Conservation (phyloP, 2,888 invertebrate species). For the Erynnis tages region DNA sequence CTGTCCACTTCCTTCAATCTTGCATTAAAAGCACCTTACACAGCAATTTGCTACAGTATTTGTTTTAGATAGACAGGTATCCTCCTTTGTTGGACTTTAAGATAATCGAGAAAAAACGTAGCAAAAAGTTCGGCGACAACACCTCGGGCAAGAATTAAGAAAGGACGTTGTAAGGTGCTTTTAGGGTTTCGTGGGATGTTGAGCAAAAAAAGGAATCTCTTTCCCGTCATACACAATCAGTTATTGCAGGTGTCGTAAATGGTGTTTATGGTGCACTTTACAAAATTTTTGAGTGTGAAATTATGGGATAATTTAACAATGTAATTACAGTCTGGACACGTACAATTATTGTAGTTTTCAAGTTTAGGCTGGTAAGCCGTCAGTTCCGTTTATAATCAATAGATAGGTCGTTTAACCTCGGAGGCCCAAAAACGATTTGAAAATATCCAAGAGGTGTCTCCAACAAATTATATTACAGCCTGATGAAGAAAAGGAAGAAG, state of each 20-base stretch:
- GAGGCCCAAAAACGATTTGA: too few relatives aligned
- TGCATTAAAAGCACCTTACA: conserved; percentile 62
- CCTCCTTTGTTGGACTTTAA: conserved; percentile 46
- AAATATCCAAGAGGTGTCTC: too few relatives aligned
- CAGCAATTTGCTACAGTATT: conserved; percentile 64
- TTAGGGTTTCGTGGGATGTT: conserved; percentile 53
- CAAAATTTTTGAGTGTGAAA: conserved; percentile 55
- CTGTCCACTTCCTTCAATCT: conserved; percentile 46
- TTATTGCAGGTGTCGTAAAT: conserved; percentile 56
- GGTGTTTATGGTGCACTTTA: conserved; percentile 45
- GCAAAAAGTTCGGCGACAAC: conserved; percentile 49
- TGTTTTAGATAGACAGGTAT: conserved; percentile 72
- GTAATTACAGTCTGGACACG: conserved; percentile 33
- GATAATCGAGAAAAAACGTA: conserved; percentile 40
- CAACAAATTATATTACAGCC: too few relatives aligned
- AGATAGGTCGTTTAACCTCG: too few relatives aligned
- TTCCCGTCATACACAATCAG: conserved; percentile 49
- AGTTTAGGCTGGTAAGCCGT: too few relatives aligned
- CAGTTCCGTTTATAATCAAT: too few relatives aligned
- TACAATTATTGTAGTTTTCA: background rate
- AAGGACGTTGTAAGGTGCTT: conserved; percentile 65
- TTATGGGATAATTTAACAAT: conserved; percentile 46
- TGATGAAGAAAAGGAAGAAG: too few relatives aligned
- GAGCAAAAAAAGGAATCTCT: conserved; percentile 44
- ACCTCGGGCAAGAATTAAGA: conserved; percentile 48